These are phyloP conservation scores for Ormyrus labotus DNA, from an alignment of 2,888 invertebrate genomes.

Conservation along the genomic window DNA sequence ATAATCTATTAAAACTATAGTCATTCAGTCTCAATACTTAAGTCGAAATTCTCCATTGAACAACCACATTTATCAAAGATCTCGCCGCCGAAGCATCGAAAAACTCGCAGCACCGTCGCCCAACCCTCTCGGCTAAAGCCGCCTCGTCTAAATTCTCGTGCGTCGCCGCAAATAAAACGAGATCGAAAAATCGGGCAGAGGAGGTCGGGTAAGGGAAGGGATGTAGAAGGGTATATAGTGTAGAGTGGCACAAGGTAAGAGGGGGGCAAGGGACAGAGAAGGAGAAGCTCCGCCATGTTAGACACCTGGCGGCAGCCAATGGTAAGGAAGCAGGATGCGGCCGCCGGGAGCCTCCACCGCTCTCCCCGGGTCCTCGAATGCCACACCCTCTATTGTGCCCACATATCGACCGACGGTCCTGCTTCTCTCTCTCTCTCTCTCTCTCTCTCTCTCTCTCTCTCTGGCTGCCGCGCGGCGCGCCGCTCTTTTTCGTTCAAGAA, in stretches of 20 bases:
- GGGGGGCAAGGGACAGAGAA: not conserved
- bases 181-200: not conserved
- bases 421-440: not conserved
- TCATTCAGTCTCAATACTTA: too few relatives aligned
- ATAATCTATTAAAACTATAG: too few relatives aligned
- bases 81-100: too few relatives aligned
- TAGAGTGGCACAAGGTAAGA: not conserved
- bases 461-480: too few relatives aligned
- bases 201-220: not conserved
- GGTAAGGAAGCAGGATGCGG: constrained; percentile 64
- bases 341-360: constrained; percentile 56
- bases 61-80: too few relatives aligned
- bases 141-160: constrained; percentile 13
- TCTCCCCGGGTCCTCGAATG: constrained; percentile 70
- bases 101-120: too few relatives aligned
- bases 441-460: not conserved
- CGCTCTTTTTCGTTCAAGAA: not conserved
- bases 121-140: not conserved
- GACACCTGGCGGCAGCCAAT: constrained; percentile 70
- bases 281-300: constrained; percentile 68
- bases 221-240: not conserved
- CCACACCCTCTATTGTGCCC: constrained; percentile 70
- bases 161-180: not conserved
- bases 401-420: constrained; percentile 44
- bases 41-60: too few relatives aligned